phyloP scores from a whole-genome alignment of 2,113 vertebrate species.

The Phrynosoma platyrhinos region DNA sequence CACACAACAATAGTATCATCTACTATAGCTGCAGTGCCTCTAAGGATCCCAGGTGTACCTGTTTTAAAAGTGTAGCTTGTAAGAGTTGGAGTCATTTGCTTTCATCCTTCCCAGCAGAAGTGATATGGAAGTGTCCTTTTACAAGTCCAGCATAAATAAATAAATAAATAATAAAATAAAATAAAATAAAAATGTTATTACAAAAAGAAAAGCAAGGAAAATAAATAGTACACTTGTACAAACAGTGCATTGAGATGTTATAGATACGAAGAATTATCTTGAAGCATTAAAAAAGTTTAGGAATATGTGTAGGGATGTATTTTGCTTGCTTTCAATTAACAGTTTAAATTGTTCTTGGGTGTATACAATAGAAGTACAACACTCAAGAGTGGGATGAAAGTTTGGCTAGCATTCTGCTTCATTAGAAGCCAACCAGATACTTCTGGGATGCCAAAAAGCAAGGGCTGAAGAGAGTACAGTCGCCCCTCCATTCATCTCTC shows the following conservation, averaged over 20 bases:
- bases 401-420: not conserved
- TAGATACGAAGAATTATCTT: not conserved
- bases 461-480: not conserved
- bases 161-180: no score
- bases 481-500: no score
- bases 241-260: not conserved
- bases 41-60: not conserved
- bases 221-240: not conserved
- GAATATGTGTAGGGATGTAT: not conserved
- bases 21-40: not conserved
- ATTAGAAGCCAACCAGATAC: not conserved
- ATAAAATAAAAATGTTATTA: not conserved
- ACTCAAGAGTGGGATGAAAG: not conserved
- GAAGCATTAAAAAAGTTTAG: not conserved
- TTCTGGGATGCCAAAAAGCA: not conserved
- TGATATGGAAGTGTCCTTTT: not conserved
- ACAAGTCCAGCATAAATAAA: no score
- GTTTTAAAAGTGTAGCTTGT: not conserved
- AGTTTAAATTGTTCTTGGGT: not conserved
- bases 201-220: not conserved
- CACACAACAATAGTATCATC: no score
- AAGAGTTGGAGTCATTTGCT: not conserved
- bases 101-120: not conserved
- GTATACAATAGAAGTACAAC: not conserved
- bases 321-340: not conserved